phyloP scores from a whole-genome alignment of 2,113 vertebrate species.

The Phoxinus phoxinus region DNA sequence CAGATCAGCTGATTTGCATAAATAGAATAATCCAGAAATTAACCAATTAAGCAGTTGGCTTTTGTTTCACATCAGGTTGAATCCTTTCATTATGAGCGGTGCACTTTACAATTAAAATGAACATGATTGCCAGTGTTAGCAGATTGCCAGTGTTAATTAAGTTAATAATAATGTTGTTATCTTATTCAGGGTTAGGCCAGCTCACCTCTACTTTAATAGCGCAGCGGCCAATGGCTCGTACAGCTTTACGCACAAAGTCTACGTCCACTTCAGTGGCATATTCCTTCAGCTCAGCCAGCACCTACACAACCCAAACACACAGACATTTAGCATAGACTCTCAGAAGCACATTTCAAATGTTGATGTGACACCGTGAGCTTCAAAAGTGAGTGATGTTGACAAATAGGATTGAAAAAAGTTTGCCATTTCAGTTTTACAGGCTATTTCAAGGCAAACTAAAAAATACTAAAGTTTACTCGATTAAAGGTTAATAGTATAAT shows the following conservation, averaged over 20 bases:
- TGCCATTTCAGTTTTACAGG: not conserved
- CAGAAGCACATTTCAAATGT: not conserved
- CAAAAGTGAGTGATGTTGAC: not conserved
- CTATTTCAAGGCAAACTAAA: too few relatives aligned
- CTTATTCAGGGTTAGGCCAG: not conserved
- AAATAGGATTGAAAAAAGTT: not conserved
- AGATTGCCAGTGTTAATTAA: not conserved
- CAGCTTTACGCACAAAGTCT: slow-evolving; percentile 96
- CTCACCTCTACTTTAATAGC: slow-evolving; percentile 99
- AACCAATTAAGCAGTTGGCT: not conserved
- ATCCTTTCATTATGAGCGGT: not conserved
- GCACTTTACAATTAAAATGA: slow-evolving; percentile 14
- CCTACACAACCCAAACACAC: slow-evolving; percentile 73
- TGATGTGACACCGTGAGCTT: not conserved
- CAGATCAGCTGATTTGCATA: not conserved
- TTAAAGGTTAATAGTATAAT: too few relatives aligned
- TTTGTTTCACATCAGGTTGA: slow-evolving; percentile 8
- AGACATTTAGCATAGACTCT: not conserved
- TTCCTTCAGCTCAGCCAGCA: slow-evolving; percentile 96
- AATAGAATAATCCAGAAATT: not conserved
- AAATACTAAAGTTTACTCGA: too few relatives aligned
- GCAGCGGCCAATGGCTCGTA: slow-evolving; percentile 95
- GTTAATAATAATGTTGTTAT: not conserved
- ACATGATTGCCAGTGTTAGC: not conserved
- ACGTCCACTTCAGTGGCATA: slow-evolving; percentile 98